A percentile compares a stretch with the other conserved stretches of the same genome.
Conservation (phyloP, 2,113 vertebrate species). For the Passer montanus region DNA sequence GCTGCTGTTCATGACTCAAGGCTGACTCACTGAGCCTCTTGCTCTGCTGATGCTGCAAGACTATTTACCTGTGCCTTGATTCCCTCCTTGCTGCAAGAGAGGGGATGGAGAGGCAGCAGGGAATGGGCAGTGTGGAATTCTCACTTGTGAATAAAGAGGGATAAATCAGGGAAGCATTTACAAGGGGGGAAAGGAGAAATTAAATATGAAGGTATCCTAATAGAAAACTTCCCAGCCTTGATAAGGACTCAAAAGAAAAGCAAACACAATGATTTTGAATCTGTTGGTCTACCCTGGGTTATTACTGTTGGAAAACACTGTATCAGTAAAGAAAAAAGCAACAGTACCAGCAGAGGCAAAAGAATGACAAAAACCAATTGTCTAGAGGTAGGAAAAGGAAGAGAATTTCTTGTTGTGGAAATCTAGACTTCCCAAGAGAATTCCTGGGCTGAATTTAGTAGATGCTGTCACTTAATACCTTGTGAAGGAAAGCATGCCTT, state of each 20-base stretch:
- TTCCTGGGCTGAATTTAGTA: neutral
- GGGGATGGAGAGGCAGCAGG: neutral
- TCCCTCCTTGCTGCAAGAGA: neutral
- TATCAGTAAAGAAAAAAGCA: neutral
- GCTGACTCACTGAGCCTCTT: neutral
- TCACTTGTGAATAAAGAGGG: neutral
- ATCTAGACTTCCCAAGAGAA: neutral
- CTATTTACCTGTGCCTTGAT: fast-evolving
- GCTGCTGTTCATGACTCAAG: neutral
- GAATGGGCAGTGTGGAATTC: neutral
- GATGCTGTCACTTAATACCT: slow-evolving; percentile 25
- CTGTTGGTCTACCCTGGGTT: neutral
- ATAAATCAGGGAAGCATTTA: neutral
- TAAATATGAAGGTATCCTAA: neutral
- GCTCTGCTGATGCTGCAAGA: neutral
- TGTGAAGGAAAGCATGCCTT: neutral
- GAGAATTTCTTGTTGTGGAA: slow-evolving; percentile 8
- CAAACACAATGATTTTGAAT: neutral
- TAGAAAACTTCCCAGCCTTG: neutral
- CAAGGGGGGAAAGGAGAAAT: neutral
- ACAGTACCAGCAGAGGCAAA: neutral
- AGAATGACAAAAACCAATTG: neutral
- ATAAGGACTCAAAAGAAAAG: neutral
- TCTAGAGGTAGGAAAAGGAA: neutral
- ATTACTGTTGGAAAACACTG: neutral